Conservation (phyloP, 1,140 invertebrate species). For the Maniola jurtina region DNA sequence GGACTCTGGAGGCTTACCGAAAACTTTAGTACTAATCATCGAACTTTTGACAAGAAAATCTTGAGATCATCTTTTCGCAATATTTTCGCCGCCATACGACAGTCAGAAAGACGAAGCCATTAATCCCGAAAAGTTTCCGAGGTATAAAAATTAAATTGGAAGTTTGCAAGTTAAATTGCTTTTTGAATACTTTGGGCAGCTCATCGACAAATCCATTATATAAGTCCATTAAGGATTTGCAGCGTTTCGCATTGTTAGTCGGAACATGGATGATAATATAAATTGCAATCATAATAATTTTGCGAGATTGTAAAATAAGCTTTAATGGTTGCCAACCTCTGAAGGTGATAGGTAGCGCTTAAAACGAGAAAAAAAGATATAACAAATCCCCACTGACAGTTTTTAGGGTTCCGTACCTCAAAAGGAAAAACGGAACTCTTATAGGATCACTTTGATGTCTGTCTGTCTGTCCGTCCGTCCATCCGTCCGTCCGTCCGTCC, state of each 20-base stretch:
- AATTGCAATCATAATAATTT: background rate
- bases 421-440: too few species aligned
- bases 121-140: conserved; percentile 4
- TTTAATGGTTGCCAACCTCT: background rate
- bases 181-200: conserved; percentile 25
- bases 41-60: background rate
- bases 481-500: too few species aligned
- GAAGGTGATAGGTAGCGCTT: too few species aligned
- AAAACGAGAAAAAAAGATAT: too few species aligned
- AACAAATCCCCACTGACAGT: too few species aligned
- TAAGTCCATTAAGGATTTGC: conserved; percentile 7
- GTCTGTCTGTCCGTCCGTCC: too few species aligned
- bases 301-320: background rate
- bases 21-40: background rate
- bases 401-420: too few species aligned
- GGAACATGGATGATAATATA: conserved; percentile 25
- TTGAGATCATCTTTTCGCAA: background rate
- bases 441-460: too few species aligned
- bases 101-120: background rate
- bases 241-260: conserved; percentile 32
- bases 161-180: conserved; percentile 25
- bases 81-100: background rate
- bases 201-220: conserved; percentile 22
- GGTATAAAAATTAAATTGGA: conserved; percentile 19
- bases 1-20: too few species aligned